These are phyloP conservation scores for Pyxicephalus adspersus DNA, from an alignment of 2,113 vertebrate species.

Conservation along the genomic window DNA sequence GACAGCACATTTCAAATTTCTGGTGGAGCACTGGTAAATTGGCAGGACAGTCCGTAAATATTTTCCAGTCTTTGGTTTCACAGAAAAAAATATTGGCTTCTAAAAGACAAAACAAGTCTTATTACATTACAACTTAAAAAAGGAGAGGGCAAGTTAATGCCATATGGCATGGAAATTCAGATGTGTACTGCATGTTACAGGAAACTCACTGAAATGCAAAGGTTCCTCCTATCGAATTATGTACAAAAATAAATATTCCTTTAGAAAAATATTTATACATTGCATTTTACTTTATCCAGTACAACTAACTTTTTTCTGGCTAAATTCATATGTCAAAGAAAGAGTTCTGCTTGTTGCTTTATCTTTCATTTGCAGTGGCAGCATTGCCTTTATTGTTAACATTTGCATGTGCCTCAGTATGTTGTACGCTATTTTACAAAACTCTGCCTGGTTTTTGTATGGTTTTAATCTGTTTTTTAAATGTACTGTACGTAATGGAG, in stretches of 20 bases:
- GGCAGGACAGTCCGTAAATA: background rate
- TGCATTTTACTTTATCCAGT: background rate
- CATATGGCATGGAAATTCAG: constrained; percentile 2
- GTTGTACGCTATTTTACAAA: no score
- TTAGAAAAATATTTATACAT: constrained; percentile 20
- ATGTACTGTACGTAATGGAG: no score
- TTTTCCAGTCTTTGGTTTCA: background rate
- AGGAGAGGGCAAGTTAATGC: background rate
- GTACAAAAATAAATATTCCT: constrained; percentile 32
- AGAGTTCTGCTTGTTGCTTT: constrained; percentile 1
- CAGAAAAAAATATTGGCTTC: background rate
- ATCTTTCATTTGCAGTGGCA: constrained; percentile 12
- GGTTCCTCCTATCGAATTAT: constrained; percentile 29
- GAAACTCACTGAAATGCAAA: constrained; percentile 3
- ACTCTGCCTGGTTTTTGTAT: no score
- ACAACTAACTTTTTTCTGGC: constrained; percentile 18
- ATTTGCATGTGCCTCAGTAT: no score
- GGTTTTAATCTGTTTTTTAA: no score
- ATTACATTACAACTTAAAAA: constrained; percentile 7
- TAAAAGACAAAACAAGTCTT: background rate
- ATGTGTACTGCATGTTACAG: background rate
- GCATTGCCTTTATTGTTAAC: no score
- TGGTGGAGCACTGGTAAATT: background rate
- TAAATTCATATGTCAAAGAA: constrained; percentile 2
- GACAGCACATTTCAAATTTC: background rate